Evolutionary conservation across 2,113 vertebrate species (phyloP).

Genomic region (Procavia capensis): DNA sequence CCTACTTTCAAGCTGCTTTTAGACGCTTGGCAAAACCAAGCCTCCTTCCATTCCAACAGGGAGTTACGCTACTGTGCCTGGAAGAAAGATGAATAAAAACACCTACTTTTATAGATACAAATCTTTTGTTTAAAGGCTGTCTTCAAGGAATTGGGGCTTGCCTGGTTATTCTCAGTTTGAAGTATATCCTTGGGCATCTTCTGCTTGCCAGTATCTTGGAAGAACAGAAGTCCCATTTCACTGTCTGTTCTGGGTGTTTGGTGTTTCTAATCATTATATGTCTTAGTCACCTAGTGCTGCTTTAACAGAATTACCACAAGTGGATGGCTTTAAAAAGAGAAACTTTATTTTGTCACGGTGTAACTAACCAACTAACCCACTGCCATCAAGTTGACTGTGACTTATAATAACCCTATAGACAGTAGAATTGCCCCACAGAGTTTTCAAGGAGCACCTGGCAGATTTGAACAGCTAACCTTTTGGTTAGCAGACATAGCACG

Average conservation of each 20-base stretch:
- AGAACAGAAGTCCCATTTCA: not conserved
- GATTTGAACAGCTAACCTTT: too few species aligned
- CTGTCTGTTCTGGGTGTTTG: not conserved
- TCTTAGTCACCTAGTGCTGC: too few species aligned
- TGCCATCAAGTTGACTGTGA: too few species aligned
- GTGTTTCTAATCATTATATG: not conserved
- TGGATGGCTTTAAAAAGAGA: too few species aligned
- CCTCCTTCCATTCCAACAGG: not conserved
- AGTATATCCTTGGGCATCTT: not conserved
- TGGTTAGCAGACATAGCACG: too few species aligned
- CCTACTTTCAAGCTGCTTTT: not conserved
- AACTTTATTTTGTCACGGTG: too few species aligned
- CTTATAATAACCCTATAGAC: too few species aligned
- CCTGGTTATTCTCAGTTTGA: not conserved
- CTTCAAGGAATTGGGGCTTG: not conserved
- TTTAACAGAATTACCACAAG: too few species aligned
- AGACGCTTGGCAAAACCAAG: not conserved
- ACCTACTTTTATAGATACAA: not conserved
- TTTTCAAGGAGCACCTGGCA: too few species aligned
- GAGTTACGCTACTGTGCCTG: not conserved
- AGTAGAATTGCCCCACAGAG: too few species aligned
- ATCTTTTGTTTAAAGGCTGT: not conserved
- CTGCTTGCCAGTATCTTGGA: not conserved
- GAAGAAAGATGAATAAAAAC: not conserved
- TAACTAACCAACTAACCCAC: too few species aligned